phyloP scores from a whole-genome alignment of 2,888 invertebrate genomes.

The Sesamia inferens region DNA sequence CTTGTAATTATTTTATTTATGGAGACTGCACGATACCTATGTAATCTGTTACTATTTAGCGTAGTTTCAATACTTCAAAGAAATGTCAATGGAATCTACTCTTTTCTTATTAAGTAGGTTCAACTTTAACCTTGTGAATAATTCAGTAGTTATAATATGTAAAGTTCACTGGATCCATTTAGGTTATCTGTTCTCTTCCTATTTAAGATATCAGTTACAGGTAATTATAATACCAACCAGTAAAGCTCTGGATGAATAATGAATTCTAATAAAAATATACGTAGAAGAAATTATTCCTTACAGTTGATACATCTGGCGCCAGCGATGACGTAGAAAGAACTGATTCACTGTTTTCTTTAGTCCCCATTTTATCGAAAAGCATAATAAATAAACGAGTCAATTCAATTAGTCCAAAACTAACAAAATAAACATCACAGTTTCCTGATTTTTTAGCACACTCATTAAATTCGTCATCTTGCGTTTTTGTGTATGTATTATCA shows the following conservation, averaged over 20 bases:
- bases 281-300: background rate
- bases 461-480: slow-evolving; percentile 45
- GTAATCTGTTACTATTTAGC: slow-evolving; percentile 32
- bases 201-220: slow-evolving; percentile 11
- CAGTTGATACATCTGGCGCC: slow-evolving; percentile 16
- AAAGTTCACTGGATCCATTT: background rate
- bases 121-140: background rate
- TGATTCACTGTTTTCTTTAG: slow-evolving; percentile 35
- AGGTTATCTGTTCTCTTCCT: too few species aligned
- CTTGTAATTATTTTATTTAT: slow-evolving; percentile 22
- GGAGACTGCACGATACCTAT: slow-evolving; percentile 21
- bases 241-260: background rate
- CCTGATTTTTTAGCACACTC: slow-evolving; percentile 26
- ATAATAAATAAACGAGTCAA: slow-evolving; percentile 27
- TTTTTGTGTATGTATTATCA: slow-evolving; percentile 26
- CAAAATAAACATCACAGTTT: slow-evolving; percentile 32
- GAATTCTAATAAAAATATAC: background rate
- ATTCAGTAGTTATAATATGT: background rate
- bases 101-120: background rate
- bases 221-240: slow-evolving; percentile 7
- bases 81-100: slow-evolving; percentile 10
- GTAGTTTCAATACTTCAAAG: slow-evolving; percentile 27
- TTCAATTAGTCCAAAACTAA: slow-evolving; percentile 38
- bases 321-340: slow-evolving; percentile 6
- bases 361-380: slow-evolving; percentile 14